These are phyloP conservation scores for Uloborus diversus DNA, from an alignment of 1,140 invertebrate genomes.

Conservation along the genomic window DNA sequence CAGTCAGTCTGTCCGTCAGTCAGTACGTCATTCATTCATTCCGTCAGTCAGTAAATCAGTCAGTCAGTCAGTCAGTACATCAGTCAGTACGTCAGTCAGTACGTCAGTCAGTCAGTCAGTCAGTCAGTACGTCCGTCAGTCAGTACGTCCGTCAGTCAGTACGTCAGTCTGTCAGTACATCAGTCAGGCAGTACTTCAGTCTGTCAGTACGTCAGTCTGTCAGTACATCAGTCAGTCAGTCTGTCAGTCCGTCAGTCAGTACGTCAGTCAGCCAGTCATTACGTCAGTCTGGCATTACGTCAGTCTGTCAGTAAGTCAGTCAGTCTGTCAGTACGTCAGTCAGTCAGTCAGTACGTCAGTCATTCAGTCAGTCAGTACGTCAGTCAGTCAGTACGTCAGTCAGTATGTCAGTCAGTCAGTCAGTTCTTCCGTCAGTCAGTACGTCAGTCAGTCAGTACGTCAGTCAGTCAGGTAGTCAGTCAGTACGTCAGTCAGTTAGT, in stretches of 20 bases:
- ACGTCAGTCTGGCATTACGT: background rate
- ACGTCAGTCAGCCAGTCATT: background rate
- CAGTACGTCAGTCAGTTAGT: background rate
- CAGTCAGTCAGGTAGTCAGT: background rate
- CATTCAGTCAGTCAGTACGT: background rate
- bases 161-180: background rate
- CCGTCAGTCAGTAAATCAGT: background rate
- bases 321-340: background rate
- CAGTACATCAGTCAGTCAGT: background rate
- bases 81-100: background rate
- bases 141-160: background rate
- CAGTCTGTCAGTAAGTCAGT: background rate
- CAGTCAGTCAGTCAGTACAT: background rate
- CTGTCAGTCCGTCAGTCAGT: background rate
- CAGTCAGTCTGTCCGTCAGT: too few relatives aligned
- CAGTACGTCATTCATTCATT: background rate
- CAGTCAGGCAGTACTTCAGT: background rate
- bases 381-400: background rate
- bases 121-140: background rate
- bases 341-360: background rate
- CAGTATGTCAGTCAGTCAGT: constrained; percentile 1
- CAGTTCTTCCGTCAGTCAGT: background rate
- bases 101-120: background rate
- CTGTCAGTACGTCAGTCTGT: background rate
- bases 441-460: background rate